Percentiles rank a stretch among this genome's conserved stretches.
These are phyloP conservation scores for Drosophila eohydei DNA, from an alignment of 2,888 invertebrate genomes.

Conservation along the genomic window DNA sequence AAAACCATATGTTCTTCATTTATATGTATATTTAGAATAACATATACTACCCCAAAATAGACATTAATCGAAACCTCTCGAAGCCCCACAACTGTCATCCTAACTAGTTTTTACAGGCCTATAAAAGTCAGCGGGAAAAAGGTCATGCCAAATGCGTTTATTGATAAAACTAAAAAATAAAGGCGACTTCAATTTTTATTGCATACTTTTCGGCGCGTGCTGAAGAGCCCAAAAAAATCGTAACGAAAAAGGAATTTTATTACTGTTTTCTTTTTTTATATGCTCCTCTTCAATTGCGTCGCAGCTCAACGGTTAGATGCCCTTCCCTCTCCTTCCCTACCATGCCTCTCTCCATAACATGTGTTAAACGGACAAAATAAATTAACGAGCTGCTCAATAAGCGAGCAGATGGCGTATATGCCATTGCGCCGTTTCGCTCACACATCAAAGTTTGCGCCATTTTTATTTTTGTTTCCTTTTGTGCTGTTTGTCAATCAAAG, in stretches of 20 bases:
- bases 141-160: slow-evolving; percentile 48
- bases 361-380: slow-evolving; percentile 48
- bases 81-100: slow-evolving; percentile 1
- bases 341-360: slow-evolving; percentile 24
- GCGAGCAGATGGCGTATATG: slow-evolving; percentile 12
- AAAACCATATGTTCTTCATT: background rate
- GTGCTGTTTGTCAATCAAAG: slow-evolving; percentile 47
- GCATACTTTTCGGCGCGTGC: slow-evolving; percentile 51
- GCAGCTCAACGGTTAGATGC: background rate
- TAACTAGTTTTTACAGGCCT: slow-evolving; percentile 11
- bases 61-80: background rate
- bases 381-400: slow-evolving; percentile 45
- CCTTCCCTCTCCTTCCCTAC: background rate
- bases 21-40: background rate
- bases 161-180: slow-evolving; percentile 50
- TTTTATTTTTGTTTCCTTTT: background rate
- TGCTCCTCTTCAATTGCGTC: slow-evolving; percentile 38
- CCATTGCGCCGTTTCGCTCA: background rate
- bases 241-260: slow-evolving; percentile 34
- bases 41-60: background rate
- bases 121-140: slow-evolving; percentile 28
- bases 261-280: slow-evolving; percentile 20
- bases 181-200: slow-evolving; percentile 43
- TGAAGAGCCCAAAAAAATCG: slow-evolving; percentile 32
- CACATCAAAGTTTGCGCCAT: slow-evolving; percentile 11